Evolutionary conservation across 1,140 invertebrate genomes (phyloP).

Genomic region (Drosophila bocqueti): DNA sequence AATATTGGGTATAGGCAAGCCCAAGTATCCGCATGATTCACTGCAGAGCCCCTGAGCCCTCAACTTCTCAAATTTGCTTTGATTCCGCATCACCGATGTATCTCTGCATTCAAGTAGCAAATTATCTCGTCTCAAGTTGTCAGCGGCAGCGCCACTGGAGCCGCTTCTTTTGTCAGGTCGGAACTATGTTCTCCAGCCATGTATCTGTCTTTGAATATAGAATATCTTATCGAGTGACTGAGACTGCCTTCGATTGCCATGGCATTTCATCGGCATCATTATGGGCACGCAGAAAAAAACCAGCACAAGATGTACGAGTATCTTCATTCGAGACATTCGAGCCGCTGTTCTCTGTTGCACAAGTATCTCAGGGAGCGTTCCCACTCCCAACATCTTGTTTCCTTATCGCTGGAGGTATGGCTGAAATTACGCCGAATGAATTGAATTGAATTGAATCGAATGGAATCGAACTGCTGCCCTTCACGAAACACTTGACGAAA

Average conservation of each 20-base stretch:
- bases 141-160: slow-evolving; percentile 44
- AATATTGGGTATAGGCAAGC: slow-evolving; percentile 29
- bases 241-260: slow-evolving; percentile 52
- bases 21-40: slow-evolving; percentile 31
- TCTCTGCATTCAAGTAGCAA: slow-evolving; percentile 73
- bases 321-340: slow-evolving; percentile 29
- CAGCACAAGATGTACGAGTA: slow-evolving; percentile 37
- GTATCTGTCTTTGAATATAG: slow-evolving; percentile 44
- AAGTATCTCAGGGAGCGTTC: slow-evolving; percentile 7
- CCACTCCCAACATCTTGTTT: slow-evolving; percentile 21
- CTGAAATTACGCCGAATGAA: slow-evolving; percentile 50
- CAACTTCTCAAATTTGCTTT: slow-evolving; percentile 45
- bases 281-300: slow-evolving; percentile 39
- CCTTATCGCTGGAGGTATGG: slow-evolving; percentile 37
- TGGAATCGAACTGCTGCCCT: slow-evolving; percentile 27
- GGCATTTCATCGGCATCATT: slow-evolving; percentile 59
- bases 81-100: slow-evolving; percentile 48
- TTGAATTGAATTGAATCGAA: slow-evolving; percentile 38
- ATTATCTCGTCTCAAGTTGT: slow-evolving; percentile 82
- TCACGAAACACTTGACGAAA: slow-evolving; percentile 13
- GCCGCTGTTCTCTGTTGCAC: slow-evolving; percentile 28
- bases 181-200: slow-evolving; percentile 36
- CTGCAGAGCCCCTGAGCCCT: slow-evolving; percentile 5
- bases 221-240: slow-evolving; percentile 32
- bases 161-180: slow-evolving; percentile 60